Evolutionary conservation across 1,140 invertebrate species (phyloP), one percentile per base, ranked within the genome.

Genomic region (Cheumatopsyche charites): DNA sequence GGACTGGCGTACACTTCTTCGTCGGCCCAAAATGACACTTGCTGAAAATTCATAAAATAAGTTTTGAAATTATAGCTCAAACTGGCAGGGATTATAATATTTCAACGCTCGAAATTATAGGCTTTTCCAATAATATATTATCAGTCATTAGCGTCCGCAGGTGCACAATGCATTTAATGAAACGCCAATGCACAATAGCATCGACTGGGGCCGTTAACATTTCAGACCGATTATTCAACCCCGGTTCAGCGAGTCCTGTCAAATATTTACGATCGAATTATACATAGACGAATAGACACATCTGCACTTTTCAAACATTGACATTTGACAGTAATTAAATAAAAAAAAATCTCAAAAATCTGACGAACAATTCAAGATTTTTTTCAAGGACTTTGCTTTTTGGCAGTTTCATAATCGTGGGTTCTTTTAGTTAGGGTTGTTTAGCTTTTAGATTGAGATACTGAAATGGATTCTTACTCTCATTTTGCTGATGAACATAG

Each of bases 1-100:
- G 88, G 88, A 76, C 86, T 88, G 4, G 88, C 87, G 79, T 90
- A 88, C n/a, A 89, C 87, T 69, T 92, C 91, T 75, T 91, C 90
- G 75, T 91, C 90, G 9, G 90, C 87, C 90, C 90, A 92, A 76
- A 91, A 90, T 49, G 89, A 90, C 9, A 91, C 89, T 90, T 92
- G 90, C 90, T 91, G 79, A 25, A 80, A 78, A 73, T 47, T n/a
- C 58, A 73, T 58, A 69, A 11, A 7, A 61, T 49, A 49, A 4
- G n/a, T 26, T 11, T n/a, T n/a, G n/a, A 5, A 26, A 19, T 4
- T 62, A 62, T 25, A 62, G 6, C 6, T 6, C 29, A 9, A 36
- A 36, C 29, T 36, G 29, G 29, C 29, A 9, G 29, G 3, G 29
- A 3, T 36, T 36, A 9, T 36, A 36, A 36, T 36, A 36, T 36